Evolutionary conservation across 30 jellyfish, hydroid and myxozoan genomes (phyloP), one percentile per base, ranked within the genome.

Genomic region (Aurelia aurita): DNA sequence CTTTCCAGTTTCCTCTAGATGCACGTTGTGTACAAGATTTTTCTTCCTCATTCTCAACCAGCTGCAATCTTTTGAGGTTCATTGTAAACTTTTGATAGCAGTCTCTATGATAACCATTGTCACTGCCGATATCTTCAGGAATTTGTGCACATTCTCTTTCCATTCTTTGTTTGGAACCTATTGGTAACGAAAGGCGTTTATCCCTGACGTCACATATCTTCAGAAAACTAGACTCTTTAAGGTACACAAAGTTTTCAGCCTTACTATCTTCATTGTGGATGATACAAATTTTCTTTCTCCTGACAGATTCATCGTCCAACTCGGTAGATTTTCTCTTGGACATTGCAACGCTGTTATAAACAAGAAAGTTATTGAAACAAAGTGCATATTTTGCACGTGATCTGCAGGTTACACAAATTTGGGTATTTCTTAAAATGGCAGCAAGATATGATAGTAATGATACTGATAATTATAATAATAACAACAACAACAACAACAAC

Each of bases 141-240:
- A 74, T 70, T 74, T 74, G 87, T 14, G 87, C 79, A 45, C 87
- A 74, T 45, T 74, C 73, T 49, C 25, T 68, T 58, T 74, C 87
- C 87, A 74, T 74, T 74, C 87, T 74, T 53, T 74, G 75, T 74
- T 74, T 74, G 21, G 58, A 55, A 14, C 74, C 71, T 23, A 54
- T 23, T 70, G 77, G 75, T 22, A 74, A 58, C 27, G 76, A 49
- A 74, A 25, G 73, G 75, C 77, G 31, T 49, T 74, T 74, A 27
- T 58, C 73, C 75, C 87, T 74, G 54, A 53, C 57, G 32, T 74
- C 87, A 54, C 87, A 74, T 74, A 74, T 54, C 87, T 54, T 74
- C 87, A 15, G 75, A 49, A 70, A 74, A 55, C 58, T 74, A 0
- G 87, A 54, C 78, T 55, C 87, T 74, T 27, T 55, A 47, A 74